Evolutionary conservation across 2,113 vertebrate species (phyloP), one percentile per base, ranked within the genome.

Genomic region (Hydrolagus affinis): DNA sequence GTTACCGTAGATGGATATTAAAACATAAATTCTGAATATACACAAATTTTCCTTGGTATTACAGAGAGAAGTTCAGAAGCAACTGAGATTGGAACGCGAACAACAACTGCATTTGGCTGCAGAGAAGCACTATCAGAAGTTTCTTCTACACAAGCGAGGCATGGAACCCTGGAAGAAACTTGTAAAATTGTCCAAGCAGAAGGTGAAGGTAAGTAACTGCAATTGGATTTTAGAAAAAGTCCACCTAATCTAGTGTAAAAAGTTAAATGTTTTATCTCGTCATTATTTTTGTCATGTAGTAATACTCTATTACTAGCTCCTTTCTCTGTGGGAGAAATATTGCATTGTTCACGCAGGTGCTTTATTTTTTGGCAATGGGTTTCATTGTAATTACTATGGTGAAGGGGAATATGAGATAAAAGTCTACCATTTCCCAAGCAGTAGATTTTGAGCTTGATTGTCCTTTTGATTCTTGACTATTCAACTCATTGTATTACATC

Each of bases 111-210:
- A 91, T 74, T 90, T 88, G 87, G 86, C 88, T 86, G 97, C 96
- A 85, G 87, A 70, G 87, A 91, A 93, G 69, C 95, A 98, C 88
- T 93, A 96, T 88, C 87, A 91, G 86, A 93, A 85, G 28, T 88
- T 88, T 28, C 86, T 96, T 87, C 90, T 98, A 86, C 92, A 90
- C 85, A 91, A 87, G 12, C 88, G 89, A 87, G 97, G 96, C 68
- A 90, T 98, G 85, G 89, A 89, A 0, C 97, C 96, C 73, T 98
- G 97, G 97, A 96, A 93, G 91, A 93, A 85, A 75, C 88, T 98
- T 62, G 89, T 93, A 88, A 88, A 91, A 77, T 90, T 93, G 89
- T 91, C 88, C 89, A 90, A 88, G 85, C 86, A 89, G 88, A 94
- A 93, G 28, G 56, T 87, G 10, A 86, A 94, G 95, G 97, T 97